Conservation (phyloP, 2,113 vertebrate species). For the Scortum barcoo region DNA sequence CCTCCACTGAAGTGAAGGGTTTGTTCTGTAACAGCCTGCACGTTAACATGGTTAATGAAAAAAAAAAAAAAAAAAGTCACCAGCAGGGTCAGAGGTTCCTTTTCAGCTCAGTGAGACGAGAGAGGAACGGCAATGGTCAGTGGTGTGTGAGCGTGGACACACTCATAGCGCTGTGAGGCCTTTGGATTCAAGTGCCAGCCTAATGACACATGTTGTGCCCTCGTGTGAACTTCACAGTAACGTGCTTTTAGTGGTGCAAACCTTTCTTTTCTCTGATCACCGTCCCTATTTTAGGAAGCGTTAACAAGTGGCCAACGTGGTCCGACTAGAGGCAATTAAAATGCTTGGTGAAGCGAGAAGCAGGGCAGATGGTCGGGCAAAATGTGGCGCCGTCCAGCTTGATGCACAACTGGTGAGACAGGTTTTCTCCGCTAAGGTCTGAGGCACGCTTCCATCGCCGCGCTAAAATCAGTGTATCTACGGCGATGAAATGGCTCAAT, state of each 20-base stretch:
- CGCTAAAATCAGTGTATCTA: neutral
- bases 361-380: slow-evolving; percentile 72
- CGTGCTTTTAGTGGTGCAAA: neutral
- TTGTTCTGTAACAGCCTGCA: neutral
- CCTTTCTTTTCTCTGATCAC: slow-evolving; percentile 7
- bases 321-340: slow-evolving; percentile 73
- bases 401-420: slow-evolving; percentile 64
- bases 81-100: slow-evolving; percentile 16
- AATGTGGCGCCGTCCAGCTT: slow-evolving; percentile 63
- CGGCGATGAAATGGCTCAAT: slow-evolving; percentile 14
- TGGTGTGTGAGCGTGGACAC: neutral
- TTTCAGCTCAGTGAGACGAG: slow-evolving; percentile 26
- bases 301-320: slow-evolving; percentile 63
- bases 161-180: neutral
- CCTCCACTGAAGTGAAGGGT: neutral
- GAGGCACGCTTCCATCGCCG: slow-evolving; percentile 13
- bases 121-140: neutral
- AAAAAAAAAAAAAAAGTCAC: slow-evolving; percentile 12
- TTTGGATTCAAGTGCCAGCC: slow-evolving; percentile 1
- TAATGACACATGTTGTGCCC: neutral
- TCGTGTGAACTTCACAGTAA: slow-evolving; percentile 10
- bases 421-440: slow-evolving; percentile 52
- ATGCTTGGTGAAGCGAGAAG: slow-evolving; percentile 69
- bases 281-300: slow-evolving; percentile 28
- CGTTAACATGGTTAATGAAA: slow-evolving; percentile 10